Conservation (phyloP, 2,888 invertebrate species). For the Rhimphoctona megacephalus region DNA sequence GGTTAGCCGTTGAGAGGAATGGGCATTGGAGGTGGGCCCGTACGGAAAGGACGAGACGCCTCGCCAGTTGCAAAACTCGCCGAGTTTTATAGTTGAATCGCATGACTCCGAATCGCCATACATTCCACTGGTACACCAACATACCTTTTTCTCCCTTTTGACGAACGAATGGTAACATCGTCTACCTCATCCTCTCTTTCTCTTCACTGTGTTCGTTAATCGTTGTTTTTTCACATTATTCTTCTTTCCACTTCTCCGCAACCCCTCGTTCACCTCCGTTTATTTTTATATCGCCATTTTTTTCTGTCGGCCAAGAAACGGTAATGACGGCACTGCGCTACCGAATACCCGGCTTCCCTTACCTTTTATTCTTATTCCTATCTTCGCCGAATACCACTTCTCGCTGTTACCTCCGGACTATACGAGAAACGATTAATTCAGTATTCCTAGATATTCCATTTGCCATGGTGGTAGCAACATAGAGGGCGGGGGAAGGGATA, state of each 20-base stretch:
- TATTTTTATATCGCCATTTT: slow-evolving; percentile 82
- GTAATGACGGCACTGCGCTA: slow-evolving; percentile 44
- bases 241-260: slow-evolving; percentile 66
- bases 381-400: slow-evolving; percentile 48
- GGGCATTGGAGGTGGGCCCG: slow-evolving; percentile 63
- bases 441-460: slow-evolving; percentile 78
- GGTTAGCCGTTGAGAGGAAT: slow-evolving; percentile 43
- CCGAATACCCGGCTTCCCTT: slow-evolving; percentile 50
- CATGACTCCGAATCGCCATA: slow-evolving; percentile 84
- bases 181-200: slow-evolving; percentile 59
- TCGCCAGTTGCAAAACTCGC: slow-evolving; percentile 84
- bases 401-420: slow-evolving; percentile 50
- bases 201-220: slow-evolving; percentile 55
- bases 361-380: slow-evolving; percentile 48
- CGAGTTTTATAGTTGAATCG: slow-evolving; percentile 85
- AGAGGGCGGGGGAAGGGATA: slow-evolving; percentile 14
- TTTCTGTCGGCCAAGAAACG: slow-evolving; percentile 58
- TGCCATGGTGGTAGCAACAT: background rate
- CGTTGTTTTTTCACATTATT: slow-evolving; percentile 69
- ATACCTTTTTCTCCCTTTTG: slow-evolving; percentile 70
- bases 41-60: slow-evolving; percentile 79
- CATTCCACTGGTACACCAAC: slow-evolving; percentile 75
- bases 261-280: slow-evolving; percentile 71
- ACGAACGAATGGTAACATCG: slow-evolving; percentile 61
- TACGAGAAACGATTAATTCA: slow-evolving; percentile 80